Evolutionary conservation across 2,797 vertebrate species (phyloP), one percentile per base, ranked within the genome.

Genomic region (Sebastes diploproa): DNA sequence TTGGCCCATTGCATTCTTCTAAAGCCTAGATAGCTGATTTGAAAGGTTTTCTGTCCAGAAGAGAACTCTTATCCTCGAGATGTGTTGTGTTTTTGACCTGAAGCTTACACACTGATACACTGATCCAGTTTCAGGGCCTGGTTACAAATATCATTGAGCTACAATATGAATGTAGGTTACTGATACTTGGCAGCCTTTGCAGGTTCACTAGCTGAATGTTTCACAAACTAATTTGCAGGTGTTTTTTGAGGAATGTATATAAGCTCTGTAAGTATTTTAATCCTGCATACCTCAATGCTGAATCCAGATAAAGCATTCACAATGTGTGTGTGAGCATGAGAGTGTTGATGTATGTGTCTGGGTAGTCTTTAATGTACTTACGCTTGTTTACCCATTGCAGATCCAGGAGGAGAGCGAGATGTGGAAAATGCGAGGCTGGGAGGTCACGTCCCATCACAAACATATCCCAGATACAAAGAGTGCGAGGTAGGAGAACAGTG

Each of bases 351-450:
- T 52, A 22, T 36, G n/a, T 75, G 7, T 71, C 8, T 55, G 14
- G 12, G 16, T 12, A 29, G 7, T 56, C 20, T 38, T 75, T 61
- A 46, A 77, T 81, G 22, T 72, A 74, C 83, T 81, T 62, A 55
- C 80, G 20, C 52, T 67, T 72, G 22, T 70, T 77, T 16, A 70
- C 29, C n/a, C 22, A 3, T 64, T 84, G 67, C 75, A 95, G 95
- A 95, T 95, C 84, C 94, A 94, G 84, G 94, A 95, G 86, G 93
- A 95, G 76, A 89, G 46, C 18, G 94, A 94, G 59, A 95, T 95
- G 95, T 99, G 98, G 98, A 99, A 99, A 93, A 96, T 97, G 91
- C 95, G 98, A 82, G 96, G 94, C 90, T 94, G 96, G 92, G 97
- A 99, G 91, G 96, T 95, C 63, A 91, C 20, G 42, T 86, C 93